phyloP scores from a whole-genome alignment of 2,113 vertebrate genomes.

The Anarrhichthys ocellatus region DNA sequence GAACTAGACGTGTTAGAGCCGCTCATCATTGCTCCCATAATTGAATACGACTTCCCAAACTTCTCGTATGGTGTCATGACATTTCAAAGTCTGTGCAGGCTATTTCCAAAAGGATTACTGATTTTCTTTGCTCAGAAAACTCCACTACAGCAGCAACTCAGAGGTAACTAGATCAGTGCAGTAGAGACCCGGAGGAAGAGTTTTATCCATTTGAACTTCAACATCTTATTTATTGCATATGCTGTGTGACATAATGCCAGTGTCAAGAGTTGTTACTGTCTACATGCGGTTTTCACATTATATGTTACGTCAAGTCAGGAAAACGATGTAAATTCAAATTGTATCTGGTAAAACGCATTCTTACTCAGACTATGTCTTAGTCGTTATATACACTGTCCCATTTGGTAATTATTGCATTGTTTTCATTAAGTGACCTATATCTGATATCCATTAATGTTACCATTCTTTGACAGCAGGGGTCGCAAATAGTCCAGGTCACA shows the following conservation, averaged over 20 bases:
- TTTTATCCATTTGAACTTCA: background rate
- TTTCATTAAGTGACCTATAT: background rate
- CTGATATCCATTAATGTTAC: background rate
- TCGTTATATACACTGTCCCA: no score
- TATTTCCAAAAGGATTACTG: conserved; percentile 14
- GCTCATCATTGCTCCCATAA: background rate
- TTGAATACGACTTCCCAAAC: background rate
- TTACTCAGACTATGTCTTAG: background rate
- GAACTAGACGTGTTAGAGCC: background rate
- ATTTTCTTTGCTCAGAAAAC: conserved; percentile 3
- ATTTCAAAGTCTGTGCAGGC: conserved; percentile 1
- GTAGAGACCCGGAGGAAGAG: background rate
- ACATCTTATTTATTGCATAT: background rate
- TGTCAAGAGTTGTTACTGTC: no score
- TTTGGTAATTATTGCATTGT: background rate
- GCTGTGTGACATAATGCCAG: background rate
- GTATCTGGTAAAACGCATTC: background rate
- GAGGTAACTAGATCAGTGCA: background rate
- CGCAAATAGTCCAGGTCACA: conserved; percentile 29
- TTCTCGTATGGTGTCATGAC: background rate
- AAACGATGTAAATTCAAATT: background rate
- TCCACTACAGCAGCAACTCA: background rate
- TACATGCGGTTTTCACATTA: background rate
- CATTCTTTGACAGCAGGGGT: conserved; percentile 62
- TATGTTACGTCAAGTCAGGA: background rate